Evolutionary conservation across 1,140 invertebrate genomes (phyloP).

Genomic region (Hydropsyche tenuis): DNA sequence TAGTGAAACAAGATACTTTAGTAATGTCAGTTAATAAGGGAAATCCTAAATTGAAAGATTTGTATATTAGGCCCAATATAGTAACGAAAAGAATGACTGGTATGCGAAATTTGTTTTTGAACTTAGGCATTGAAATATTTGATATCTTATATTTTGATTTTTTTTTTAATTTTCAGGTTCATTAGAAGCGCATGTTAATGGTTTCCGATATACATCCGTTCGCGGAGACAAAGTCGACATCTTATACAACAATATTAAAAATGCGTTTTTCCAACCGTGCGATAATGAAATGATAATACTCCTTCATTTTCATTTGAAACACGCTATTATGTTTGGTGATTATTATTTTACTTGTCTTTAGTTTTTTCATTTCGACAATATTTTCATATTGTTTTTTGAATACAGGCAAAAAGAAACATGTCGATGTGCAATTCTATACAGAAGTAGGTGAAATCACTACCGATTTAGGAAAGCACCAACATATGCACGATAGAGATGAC

Average conservation of each 20-base stretch:
- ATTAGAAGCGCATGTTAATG: conserved; percentile 96
- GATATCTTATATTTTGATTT: not conserved
- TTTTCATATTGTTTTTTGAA: not conserved
- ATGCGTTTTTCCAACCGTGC: conserved; percentile 99
- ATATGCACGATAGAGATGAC: conserved; percentile 99
- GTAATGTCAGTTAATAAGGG: conserved; percentile 94
- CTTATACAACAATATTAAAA: conserved; percentile 99
- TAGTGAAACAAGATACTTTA: conserved; percentile 99
- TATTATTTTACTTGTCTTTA: conserved; percentile 29
- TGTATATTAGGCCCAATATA: conserved; percentile 98
- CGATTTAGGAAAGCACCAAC: conserved; percentile 98
- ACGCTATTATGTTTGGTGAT: conserved; percentile 96
- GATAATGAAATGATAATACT: conserved; percentile 99
- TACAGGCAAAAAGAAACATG: conserved; percentile 92
- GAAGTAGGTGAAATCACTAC: conserved; percentile 99
- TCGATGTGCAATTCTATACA: conserved; percentile 99
- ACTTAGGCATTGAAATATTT: not conserved
- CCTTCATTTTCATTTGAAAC: conserved; percentile 97
- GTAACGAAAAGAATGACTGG: conserved; percentile 96
- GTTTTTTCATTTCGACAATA: no score
- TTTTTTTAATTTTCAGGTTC: conserved; percentile 56
- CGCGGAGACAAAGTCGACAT: conserved; percentile 99
- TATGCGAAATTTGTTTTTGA: conserved; percentile 15
- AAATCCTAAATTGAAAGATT: conserved; percentile 98
- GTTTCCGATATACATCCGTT: conserved; percentile 97